Evolutionary conservation across 2,888 invertebrate genomes (phyloP).

Genomic region (Sphaeridia pumilis): DNA sequence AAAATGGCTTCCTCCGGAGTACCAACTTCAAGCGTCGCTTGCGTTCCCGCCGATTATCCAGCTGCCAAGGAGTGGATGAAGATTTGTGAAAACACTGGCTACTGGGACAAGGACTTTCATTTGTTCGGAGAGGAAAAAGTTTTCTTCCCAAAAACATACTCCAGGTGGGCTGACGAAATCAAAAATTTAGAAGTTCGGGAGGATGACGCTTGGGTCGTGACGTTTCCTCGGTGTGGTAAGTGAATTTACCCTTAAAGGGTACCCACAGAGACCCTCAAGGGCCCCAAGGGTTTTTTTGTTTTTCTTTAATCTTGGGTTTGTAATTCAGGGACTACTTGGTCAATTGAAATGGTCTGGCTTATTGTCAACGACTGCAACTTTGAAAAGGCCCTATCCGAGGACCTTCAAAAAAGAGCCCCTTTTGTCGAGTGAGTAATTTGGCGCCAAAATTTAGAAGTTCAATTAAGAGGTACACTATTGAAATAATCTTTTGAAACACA

Average conservation of each 20-base stretch:
- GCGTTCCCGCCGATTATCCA: neutral
- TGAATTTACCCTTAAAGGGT: neutral
- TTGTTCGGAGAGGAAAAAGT: neutral
- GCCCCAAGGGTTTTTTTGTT: neutral
- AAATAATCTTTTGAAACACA: neutral
- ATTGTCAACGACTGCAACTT: constrained; percentile 53
- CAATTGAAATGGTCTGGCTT: constrained; percentile 62
- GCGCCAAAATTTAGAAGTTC: too few species aligned
- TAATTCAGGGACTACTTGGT: constrained; percentile 58
- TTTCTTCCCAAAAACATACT: neutral
- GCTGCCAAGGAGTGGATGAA: neutral
- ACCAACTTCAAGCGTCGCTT: neutral
- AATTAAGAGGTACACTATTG: too few species aligned
- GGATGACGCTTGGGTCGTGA: constrained; percentile 1
- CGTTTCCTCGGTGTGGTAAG: neutral
- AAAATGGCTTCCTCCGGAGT: too few species aligned
- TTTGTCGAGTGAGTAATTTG: constrained; percentile 53
- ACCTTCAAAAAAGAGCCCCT: constrained; percentile 51
- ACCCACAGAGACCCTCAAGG: neutral
- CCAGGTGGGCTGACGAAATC: neutral
- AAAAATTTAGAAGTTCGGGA: neutral
- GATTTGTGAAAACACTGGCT: neutral
- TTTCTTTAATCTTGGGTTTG: neutral
- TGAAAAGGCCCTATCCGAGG: constrained; percentile 44
- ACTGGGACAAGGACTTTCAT: neutral